Conservation (phyloP, 2,888 invertebrate genomes). For the Malthinus flaveolus region DNA sequence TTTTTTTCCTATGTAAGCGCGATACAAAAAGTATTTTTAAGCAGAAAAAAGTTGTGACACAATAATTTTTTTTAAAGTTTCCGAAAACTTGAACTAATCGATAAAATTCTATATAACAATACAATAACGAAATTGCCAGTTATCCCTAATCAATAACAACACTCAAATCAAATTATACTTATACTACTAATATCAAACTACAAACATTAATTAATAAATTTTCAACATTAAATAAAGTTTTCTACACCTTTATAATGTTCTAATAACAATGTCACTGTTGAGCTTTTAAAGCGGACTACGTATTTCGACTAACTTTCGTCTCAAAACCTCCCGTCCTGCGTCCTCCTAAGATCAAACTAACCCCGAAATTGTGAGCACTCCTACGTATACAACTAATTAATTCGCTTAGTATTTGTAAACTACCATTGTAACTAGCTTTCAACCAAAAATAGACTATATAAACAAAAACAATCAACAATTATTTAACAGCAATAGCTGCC, state of each 20-base stretch:
- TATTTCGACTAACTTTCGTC: constrained; percentile 14
- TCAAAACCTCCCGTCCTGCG: background rate
- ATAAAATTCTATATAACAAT: constrained; percentile 18
- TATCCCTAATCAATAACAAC: constrained; percentile 25
- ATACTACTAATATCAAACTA: constrained; percentile 17
- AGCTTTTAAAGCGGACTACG: constrained; percentile 22
- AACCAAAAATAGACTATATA: constrained; percentile 57
- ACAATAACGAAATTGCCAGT: constrained; percentile 23
- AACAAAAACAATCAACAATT: constrained; percentile 58
- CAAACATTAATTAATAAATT: constrained; percentile 18
- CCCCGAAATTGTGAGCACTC: constrained; percentile 36
- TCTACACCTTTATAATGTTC: constrained; percentile 5
- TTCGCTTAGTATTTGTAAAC: constrained; percentile 33
- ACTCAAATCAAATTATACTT: constrained; percentile 25
- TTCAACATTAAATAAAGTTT: constrained; percentile 17
- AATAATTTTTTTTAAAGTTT: constrained; percentile 7
- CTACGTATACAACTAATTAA: constrained; percentile 30
- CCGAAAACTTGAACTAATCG: constrained; percentile 17
- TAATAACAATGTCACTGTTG: constrained; percentile 21
- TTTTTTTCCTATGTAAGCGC: constrained; percentile 12
- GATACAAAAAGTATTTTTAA: constrained; percentile 10
- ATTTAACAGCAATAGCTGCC: constrained; percentile 51
- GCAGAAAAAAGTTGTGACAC: constrained; percentile 21
- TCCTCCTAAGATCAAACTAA: constrained; percentile 16
- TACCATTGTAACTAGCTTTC: constrained; percentile 51